Evolutionary conservation across 2,113 vertebrate genomes (phyloP), one percentile per base, ranked within the genome.

Genomic region (Siniperca chuatsi): DNA sequence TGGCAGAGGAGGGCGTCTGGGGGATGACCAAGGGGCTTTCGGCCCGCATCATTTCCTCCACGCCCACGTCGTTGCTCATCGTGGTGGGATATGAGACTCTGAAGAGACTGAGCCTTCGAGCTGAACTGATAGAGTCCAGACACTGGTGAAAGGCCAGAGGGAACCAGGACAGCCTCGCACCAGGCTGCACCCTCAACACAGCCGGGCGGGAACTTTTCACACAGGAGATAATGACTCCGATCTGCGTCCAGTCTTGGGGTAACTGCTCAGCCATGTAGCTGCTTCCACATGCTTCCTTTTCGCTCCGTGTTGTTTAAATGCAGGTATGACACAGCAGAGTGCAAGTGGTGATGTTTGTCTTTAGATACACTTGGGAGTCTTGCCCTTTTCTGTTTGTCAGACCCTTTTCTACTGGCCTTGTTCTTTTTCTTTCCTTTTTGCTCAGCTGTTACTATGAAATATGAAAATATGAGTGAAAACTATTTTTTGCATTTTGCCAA

Each of bases 51-150:
- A 97, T 99, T 74, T 98, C 98, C 0, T 96, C 98, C 81, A 96
- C 94, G 0, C 98, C 98, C 6, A 98, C 98, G 6, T 97, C 98
- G 68, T 96, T 99, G 0, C 96, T 99, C 92, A 97, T 99, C 0
- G 98, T 99, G 85, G 97, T 99, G 57, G 98, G 98, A 0, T 99
- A 99, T 0, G 98, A 99, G 89, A 99, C 97, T 0, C 96, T 99
- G 84, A 99, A 99, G 96, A 99, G 97, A 81, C 95, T 99, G 76
- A 99, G 98, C 92, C 95, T 99, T 33, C 95, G 98, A 1, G 96
- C 97, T 0, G 98, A 99, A 79, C 95, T 99, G 88, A 94, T 98
- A 13, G 96, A 98, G 75, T 96, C 96, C 0, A 96, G 98, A 82
- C 98, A 98, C 91, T 99, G 97, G 98, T 99, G 96, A 95, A 65